Evolutionary conservation across 1,140 invertebrate genomes (phyloP), one percentile per base, ranked within the genome.

Genomic region (Bathynomus jamesi): DNA sequence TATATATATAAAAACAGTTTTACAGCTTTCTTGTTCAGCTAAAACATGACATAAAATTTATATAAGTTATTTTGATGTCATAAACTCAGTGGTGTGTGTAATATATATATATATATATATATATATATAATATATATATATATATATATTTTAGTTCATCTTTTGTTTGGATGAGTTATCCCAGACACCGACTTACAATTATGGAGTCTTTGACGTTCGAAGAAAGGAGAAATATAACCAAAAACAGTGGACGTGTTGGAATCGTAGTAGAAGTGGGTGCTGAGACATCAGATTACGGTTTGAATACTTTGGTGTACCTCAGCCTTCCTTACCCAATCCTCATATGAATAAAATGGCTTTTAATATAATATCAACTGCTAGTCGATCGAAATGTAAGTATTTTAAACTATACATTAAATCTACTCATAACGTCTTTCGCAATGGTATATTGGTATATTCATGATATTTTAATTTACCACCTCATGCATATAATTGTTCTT

Each of bases 301-400:
- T 60, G 72, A 74, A 28, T 74, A 74, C 28, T 32, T 70, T 53
- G 72, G 72, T 21, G 72, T 74, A 3, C 53, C 72, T 25, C 13
- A 24, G 21, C 53, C 68, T 21, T 46, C 68, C 10, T 53, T 67
- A 10, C 64, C 28, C 24, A 70, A 68, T 21, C 69, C 72, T 24
- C 60, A 31, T 29, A 74, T 69, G 5, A 53, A 53, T 3, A 53
- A 21, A 53, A 21, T 53, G 2, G 40, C 40, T 5, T 53, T 53
- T 5, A 21, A 24, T 10, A 68, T 74, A 25, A 67, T 74, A 21
- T 67, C 68, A 1, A 65, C 72, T 17, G 64, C 69, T 17, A 28
- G 61, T 3, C 61, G 61, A 13, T 60, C 64, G 13, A 74, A 70
- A 62, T 70, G 68, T 74, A 31, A 70, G 68, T n/a, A n/a, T n/a